Conservation (phyloP, 2,888 invertebrate genomes). For the Cephalotes varians region DNA sequence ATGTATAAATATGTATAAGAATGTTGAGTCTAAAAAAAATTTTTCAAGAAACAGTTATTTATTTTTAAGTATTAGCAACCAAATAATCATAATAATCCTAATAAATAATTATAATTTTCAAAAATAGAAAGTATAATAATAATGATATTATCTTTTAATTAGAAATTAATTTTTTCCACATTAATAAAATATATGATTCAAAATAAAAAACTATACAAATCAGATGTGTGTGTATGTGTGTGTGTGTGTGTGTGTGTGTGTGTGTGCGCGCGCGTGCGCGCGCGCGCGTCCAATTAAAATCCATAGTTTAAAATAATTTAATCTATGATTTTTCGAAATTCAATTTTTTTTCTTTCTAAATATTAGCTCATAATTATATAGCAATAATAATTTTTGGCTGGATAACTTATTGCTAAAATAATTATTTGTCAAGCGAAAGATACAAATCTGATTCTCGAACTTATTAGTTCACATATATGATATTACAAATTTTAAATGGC, state of each 20-base stretch:
- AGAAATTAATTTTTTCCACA: not conserved
- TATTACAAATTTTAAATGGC: not conserved
- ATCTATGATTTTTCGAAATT: not conserved
- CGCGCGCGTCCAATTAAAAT: not conserved
- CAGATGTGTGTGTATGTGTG: too few relatives aligned
- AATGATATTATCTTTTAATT: not conserved
- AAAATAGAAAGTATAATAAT: too few relatives aligned
- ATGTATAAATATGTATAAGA: not conserved
- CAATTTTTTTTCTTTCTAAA: not conserved
- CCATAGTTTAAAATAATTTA: not conserved
- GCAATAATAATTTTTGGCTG: not conserved
- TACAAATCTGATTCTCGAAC: not conserved
- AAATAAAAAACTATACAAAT: not conserved
- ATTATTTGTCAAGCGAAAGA: not conserved
- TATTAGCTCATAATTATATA: constrained; percentile 12
- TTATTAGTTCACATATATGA: not conserved
- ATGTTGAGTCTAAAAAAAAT: constrained; percentile 3
- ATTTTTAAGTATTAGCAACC: not conserved
- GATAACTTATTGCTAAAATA: not conserved
- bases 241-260: too few relatives aligned
- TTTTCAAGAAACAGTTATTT: not conserved
- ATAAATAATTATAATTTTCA: not conserved
- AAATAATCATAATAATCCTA: not conserved
- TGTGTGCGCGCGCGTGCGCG: too few relatives aligned
- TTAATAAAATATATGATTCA: not conserved